Percentiles rank a stretch among this genome's conserved stretches.
phyloP scores from a whole-genome alignment of 2,113 vertebrate species.

The Myotis yumanensis region DNA sequence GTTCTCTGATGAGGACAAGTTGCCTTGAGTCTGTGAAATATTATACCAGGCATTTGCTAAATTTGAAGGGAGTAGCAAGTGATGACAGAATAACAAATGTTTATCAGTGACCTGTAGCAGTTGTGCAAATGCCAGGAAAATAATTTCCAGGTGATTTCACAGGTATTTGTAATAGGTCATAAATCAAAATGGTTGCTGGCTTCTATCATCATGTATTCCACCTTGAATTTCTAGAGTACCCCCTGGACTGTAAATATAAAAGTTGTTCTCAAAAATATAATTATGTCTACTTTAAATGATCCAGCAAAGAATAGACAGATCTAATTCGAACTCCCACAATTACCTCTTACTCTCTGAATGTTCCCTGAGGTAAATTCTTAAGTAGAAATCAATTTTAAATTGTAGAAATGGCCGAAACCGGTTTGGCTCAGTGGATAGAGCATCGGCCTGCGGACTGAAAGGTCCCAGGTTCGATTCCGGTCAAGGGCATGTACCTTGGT shows the following conservation, averaged over 20 bases:
- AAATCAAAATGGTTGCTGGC: conserved; percentile 68
- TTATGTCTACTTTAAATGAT: neutral
- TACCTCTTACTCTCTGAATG: neutral
- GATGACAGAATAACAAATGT: conserved; percentile 65
- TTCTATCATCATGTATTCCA: neutral
- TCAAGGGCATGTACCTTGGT: too few species aligned
- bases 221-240: neutral
- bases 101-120: conserved; percentile 68
- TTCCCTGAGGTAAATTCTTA: neutral
- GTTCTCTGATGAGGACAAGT: conserved; percentile 40
- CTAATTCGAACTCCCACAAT: neutral
- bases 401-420: neutral
- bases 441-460: too few species aligned
- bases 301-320: neutral
- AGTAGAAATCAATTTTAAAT: neutral
- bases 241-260: neutral
- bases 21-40: conserved; percentile 63
- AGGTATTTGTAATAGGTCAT: conserved; percentile 59
- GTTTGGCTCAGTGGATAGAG: too few species aligned
- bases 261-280: neutral
- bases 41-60: conserved; percentile 66
- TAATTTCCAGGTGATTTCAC: conserved; percentile 76
- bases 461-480: too few species aligned
- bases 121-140: conserved; percentile 65
- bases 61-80: conserved; percentile 52